Base-by-base conservation (phyloP, 2,888 invertebrate species). In the Ichneumoninae sp. region DNA sequence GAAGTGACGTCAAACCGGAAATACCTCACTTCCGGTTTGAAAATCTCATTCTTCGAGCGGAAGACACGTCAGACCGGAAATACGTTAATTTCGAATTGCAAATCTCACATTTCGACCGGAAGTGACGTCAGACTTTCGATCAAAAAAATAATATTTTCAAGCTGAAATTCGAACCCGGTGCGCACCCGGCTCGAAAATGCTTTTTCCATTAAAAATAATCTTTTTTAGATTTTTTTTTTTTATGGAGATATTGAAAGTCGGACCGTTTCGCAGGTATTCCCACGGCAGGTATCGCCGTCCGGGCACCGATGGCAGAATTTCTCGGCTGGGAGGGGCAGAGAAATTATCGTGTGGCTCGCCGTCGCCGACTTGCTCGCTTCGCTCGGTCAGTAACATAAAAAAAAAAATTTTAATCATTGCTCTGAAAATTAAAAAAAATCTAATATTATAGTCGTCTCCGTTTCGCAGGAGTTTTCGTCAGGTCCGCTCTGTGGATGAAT, bases 321-420 rank as follows among this genome's bases (percentile, higher is more conserved):
- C 86, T 95, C 95, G 54, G 95, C 96, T n/a, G 95, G 95, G 19
- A 94, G 97, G 88, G 96, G 97, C 40, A 94, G 96, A 85, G 95
- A 95, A 88, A 97, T 97, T 84, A 96, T 97, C 83, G 94, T 96
- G 76, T 97, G 97, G 96, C 94, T 98, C 78, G 97, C 97, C 6
- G 94, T 97, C 66, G 96, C 97, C 54, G 97, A 98, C 94, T 95
- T 97, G 47, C 93, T 97, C 85, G 97, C 97, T 79, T 96, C 97
- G 65, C 92, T 96, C 91, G 97, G 97, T 97, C 52, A 13, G 82
- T 78, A 1, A 6, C 16, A 5, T 0, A 50, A 6, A 30, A 19
- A 50, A 19, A 30, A 3, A n/a, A 16, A 7, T 1, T n/a, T n/a
- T n/a, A 65, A n/a, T 47, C 65, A 7, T 13, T 75, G 47, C 33